Evolutionary conservation across 2,888 invertebrate species (phyloP), one percentile per base, ranked within the genome.

Genomic region (Drosophila paranaensis): DNA sequence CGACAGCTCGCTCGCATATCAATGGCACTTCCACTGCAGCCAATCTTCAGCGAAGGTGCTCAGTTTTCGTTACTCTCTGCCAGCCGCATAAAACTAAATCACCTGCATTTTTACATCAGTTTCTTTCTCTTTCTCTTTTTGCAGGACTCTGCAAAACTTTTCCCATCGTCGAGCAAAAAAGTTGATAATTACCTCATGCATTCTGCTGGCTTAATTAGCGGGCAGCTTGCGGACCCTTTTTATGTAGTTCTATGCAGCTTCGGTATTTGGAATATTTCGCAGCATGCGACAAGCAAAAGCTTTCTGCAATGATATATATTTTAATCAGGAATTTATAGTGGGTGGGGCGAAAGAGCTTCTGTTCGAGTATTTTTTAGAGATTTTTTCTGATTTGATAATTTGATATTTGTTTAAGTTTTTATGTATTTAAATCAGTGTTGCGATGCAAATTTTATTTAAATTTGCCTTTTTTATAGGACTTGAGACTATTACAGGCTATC

Each of bases 1-100:
- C 76, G 76, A 73, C 83, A 76, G 72, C 78, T 74, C 76, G 78
- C 61, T 69, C 63, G 86, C 82, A 86, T 79, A 86, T 81, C 87
- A 86, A 79, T 81, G 76, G 69, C 66, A 3, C 71, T 64, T 76
- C 53, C 13, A 33, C 39, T 56, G 37, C 8, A 51, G 66, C 45
- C 63, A 70, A 65, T 51, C 43, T 65, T 42, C 50, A 45, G 33
- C 35, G 53, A 70, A 66, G 82, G 60, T 74, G 63, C 53, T 62
- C 65, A 42, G 71, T 61, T 53, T 55, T 50, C 53, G 50, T 37
- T 40, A 64, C 60, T 62, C 11, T 16, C 2, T 10, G 53, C 37
- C 14, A 14, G 53, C 37, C 39, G 6, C 54, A 70, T 66, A 55
- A 62, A 69, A 56, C 69, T 78, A 43, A 66, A 62, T 67, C 53